A percentile compares a stretch with the other conserved stretches of the same genome.
These are phyloP conservation scores for Maccullochella peelii DNA, from an alignment of 2,113 vertebrate species.

Conservation along the genomic window DNA sequence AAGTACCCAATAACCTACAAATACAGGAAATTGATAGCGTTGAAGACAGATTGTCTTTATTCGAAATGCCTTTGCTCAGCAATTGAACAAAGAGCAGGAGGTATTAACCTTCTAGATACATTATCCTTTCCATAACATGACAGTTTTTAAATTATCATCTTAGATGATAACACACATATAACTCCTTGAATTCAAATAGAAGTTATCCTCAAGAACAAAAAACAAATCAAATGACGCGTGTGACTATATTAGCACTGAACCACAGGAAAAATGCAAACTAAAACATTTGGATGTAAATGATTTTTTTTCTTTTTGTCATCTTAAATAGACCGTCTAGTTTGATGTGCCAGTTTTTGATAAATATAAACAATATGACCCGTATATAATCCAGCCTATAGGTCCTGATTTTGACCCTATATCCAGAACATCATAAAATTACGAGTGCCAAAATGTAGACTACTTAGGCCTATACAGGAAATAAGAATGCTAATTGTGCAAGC, in stretches of 20 bases:
- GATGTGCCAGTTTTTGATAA: constrained; percentile 75
- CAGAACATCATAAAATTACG: constrained; percentile 66
- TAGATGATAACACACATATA: constrained; percentile 88
- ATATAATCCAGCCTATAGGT: constrained; percentile 79
- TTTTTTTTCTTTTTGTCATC: constrained; percentile 60
- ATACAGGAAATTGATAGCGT: constrained; percentile 76
- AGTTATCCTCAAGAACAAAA: constrained; percentile 87
- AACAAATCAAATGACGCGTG: constrained; percentile 76
- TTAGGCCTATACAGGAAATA: constrained; percentile 79
- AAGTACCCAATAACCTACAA: constrained; percentile 66
- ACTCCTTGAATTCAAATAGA: constrained; percentile 91
- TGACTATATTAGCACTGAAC: constrained; percentile 90
- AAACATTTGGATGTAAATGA: constrained; percentile 69
- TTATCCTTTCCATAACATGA: constrained; percentile 90
- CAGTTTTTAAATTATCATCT: constrained; percentile 88
- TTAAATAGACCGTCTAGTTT: constrained; percentile 81
- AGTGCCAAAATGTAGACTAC: constrained; percentile 72
- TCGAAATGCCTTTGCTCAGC: constrained; percentile 95
- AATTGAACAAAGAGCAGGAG: constrained; percentile 93
- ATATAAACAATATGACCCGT: constrained; percentile 84
- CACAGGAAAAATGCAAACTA: constrained; percentile 87
- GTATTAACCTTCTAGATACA: constrained; percentile 94
- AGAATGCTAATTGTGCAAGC: constrained; percentile 87
- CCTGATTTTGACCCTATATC: constrained; percentile 73
- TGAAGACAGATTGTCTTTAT: constrained; percentile 99